Base-by-base conservation (phyloP, 2,888 invertebrate genomes). In the Oegoconia quadripuncta region DNA sequence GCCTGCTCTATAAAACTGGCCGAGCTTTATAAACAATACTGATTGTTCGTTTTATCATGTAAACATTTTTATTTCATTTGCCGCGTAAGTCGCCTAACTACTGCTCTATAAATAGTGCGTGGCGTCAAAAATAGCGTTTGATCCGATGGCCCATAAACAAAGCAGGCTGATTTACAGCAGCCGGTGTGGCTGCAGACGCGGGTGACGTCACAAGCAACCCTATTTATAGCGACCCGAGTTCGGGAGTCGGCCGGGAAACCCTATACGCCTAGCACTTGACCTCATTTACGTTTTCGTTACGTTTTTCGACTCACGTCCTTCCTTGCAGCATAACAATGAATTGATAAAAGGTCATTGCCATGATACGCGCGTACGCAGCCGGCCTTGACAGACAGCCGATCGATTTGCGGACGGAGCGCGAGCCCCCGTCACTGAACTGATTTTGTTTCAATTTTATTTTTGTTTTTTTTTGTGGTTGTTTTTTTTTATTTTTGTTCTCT, bases 401-500 rank as follows among this genome's bases (percentile, higher is more conserved):
- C 35, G 37, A 43, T 34, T n/a, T 52, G 46, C 55, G 46, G 49
- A 46, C 57, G 54, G 59, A 53, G 52, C 56, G 54, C 46, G 52
- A n/a, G n/a, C n/a, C 34, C 45, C 42, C 45, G 46, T 53, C 41
- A 42, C 57, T 46, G 54, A 52, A 53, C 45, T 42, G 39, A 52
- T 53, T 53, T 58, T 60, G 48, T 59, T 49, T 57, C 52, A 50
- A 54, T 64, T 52, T 41, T 51, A 44, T 52, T 71, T 64, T 66
- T 66, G 68, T 72, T 63, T 62, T 68, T 67, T 65, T 71, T 64
- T 70, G 66, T 69, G 59, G 66, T 59, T 64, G 62, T 61, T 70
- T 64, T 71, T 66, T 68, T 72, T 65, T 67, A 62, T 74, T 81
- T 81, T 80, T 72, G 69, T 79, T 81, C 82, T 88, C 88, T 88